Base-by-base conservation (phyloP, 2,113 vertebrate species). In the Hydropotes inermis region DNA sequence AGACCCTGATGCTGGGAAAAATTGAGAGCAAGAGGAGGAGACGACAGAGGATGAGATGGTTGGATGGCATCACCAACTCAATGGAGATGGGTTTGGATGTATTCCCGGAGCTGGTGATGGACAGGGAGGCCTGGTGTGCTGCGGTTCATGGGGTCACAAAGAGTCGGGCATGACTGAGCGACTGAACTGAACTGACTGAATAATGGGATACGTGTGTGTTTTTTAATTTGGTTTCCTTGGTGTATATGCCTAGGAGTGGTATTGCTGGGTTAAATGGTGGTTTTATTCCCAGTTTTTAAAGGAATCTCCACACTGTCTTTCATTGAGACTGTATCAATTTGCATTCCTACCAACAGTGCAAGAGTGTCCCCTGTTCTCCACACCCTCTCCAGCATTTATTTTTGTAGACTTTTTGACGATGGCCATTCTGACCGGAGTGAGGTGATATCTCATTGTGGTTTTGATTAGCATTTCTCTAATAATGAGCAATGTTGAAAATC, bases 91-190 rank as follows among this genome's bases (percentile, higher is more conserved):
- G 15, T n/a, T 64, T 64, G 30, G 15, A 4, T 64, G 30, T 7
- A 64, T 16, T n/a, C 30, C 0, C 0, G 15, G 15, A 64, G 7
- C 8, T 8, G 15, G 61, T 64, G 30, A 33, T 30, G 28, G 60
- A 64, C 15, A 64, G 15, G 30, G 7, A 61, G 28, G 30, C 14
- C 60, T 61, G 30, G 60, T 7, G 3, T 16, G 60, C 60, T 61
- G 60, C 0, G 14, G 3, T 61, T 61, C 60, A 61, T 33, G 60
- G 14, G 30, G 60, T 61, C 0, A 0, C 28, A 33, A 16, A 61
- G 30, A 61, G 14, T 61, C 3, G 1, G 28, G 33, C 3, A 61
- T 1, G 6, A 33, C 60, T 61, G 30, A 61, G 30, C 14, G 7
- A 64, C 60, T 16, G 60, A 64, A 64, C 7, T 33, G 30, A 33